Base-by-base conservation (phyloP, 2,888 invertebrate species). In the Lepidocyrtoides sp. region DNA sequence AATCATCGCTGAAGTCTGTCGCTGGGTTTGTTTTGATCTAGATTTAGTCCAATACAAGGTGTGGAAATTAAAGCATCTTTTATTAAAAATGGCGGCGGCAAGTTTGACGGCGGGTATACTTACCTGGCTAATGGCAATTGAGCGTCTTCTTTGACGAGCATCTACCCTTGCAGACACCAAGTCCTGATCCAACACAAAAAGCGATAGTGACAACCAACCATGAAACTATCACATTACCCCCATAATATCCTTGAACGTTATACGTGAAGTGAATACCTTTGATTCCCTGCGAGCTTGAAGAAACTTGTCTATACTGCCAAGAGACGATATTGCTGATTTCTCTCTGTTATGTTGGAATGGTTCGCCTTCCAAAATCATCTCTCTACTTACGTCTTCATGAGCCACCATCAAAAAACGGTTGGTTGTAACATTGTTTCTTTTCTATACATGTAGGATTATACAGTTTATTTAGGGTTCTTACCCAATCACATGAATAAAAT, bases 331-430 rank as follows among this genome's bases (percentile, higher is more conserved):
- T 5, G 66, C 81, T 7, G 87, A 79, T n/a, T 72, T 36, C 26
- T 17, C 36, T 14, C 26, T 14, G 17, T 10, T 36, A 10, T 17
- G 26, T 36, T 48, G 48, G 14, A 66, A 87, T 32, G 87, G 87
- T 29, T 79, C 87, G 5, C 87, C 87, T 12, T n/a, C 23, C 20
- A 88, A 20, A 12, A 88, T 4, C 8, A 8, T 63, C 20, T 92
- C 92, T 29, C 91, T 63, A 36, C 89, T 91, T 10, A 90, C 83
- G 48, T 93, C 93, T 89, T 93, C 93, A 66, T 91, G 84, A 0
- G 92, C 88, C 20, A 93, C 89, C 26, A 93, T 90, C 14, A 93
- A 75, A 29, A 93, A 51, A 69, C 93, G 57, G 60, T 92, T 91
- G 10, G 87, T 87, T 3, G 92, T 89, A 2, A 48, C 57, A 23